Evolutionary conservation across 2,888 invertebrate species (phyloP).

Genomic region (Zele albiditarsus): DNA sequence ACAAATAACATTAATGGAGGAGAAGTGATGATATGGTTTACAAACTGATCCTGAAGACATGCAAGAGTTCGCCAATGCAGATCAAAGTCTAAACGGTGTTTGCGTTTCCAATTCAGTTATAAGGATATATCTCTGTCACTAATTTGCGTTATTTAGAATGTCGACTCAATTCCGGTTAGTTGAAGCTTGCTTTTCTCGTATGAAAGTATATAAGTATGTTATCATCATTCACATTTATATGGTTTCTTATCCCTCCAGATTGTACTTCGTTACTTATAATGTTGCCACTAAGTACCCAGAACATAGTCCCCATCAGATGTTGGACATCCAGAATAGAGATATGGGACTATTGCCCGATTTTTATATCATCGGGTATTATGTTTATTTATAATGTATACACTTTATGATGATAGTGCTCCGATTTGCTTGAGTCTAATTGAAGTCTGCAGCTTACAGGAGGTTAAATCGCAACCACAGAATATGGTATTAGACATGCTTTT

Average conservation of each 20-base stretch:
- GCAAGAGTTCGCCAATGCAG: background rate
- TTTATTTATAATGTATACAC: slow-evolving; percentile 28
- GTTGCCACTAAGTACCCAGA: slow-evolving; percentile 87
- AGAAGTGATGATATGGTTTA: background rate
- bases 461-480: slow-evolving; percentile 90
- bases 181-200: too few species aligned
- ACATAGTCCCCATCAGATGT: slow-evolving; percentile 82
- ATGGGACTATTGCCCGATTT: slow-evolving; percentile 84
- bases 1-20: background rate
- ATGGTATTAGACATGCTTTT: slow-evolving; percentile 87
- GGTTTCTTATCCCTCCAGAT: slow-evolving; percentile 73
- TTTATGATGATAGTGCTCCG: slow-evolving; percentile 33
- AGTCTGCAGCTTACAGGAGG: slow-evolving; percentile 85
- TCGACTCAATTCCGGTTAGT: background rate
- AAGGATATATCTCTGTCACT: background rate
- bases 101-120: background rate
- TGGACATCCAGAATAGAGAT: slow-evolving; percentile 80
- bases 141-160: background rate
- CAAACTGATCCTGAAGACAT: background rate
- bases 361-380: slow-evolving; percentile 84
- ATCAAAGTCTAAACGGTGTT: background rate
- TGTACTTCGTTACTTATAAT: slow-evolving; percentile 93
- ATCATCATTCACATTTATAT: background rate
- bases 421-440: background rate
- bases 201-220: background rate